A percentile compares a stretch with the other conserved stretches of the same genome.
These are phyloP conservation scores for Zaprionus lachaisei DNA, from an alignment of 1,140 invertebrate species.

Conservation along the genomic window DNA sequence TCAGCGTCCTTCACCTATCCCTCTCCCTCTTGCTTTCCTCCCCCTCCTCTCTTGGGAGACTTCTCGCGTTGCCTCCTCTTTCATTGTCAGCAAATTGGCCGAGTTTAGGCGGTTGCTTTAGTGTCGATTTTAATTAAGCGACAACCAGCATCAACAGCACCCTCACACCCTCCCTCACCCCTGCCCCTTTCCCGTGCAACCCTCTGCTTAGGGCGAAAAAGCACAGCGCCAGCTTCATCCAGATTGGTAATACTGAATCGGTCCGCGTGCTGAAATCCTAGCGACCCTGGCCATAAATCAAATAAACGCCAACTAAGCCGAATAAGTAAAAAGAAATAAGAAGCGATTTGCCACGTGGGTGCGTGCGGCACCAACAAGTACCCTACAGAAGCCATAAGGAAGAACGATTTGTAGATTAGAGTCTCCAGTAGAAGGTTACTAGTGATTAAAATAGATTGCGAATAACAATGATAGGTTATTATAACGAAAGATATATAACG, in stretches of 20 bases:
- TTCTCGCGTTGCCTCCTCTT: conserved; percentile 22
- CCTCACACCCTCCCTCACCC: not conserved
- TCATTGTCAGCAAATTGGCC: conserved; percentile 71
- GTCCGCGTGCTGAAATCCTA: conserved; percentile 57
- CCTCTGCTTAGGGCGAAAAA: not conserved
- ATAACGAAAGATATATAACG: no score
- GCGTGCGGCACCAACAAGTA: not conserved
- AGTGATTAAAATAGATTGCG: no score
- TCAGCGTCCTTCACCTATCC: not conserved
- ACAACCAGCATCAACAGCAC: conserved; percentile 11
- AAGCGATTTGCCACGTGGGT: conserved; percentile 1
- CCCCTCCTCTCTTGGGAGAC: not conserved
- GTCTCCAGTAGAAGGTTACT: no score
- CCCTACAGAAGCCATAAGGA: not conserved
- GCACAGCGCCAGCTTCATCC: conserved; percentile 5
- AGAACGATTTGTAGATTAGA: not conserved
- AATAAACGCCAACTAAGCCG: conserved; percentile 79
- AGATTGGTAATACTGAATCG: conserved; percentile 29
- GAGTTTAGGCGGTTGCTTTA: conserved; percentile 63
- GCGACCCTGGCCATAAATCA: conserved; percentile 75
- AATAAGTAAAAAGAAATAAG: conserved; percentile 46
- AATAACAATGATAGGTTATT: no score
- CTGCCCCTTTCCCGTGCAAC: not conserved
- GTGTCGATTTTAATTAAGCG: conserved; percentile 76
- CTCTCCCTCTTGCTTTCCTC: not conserved